These are phyloP conservation scores for Venustaconcha ellipsiformis DNA, from an alignment of 1,140 invertebrate species.

Conservation along the genomic window DNA sequence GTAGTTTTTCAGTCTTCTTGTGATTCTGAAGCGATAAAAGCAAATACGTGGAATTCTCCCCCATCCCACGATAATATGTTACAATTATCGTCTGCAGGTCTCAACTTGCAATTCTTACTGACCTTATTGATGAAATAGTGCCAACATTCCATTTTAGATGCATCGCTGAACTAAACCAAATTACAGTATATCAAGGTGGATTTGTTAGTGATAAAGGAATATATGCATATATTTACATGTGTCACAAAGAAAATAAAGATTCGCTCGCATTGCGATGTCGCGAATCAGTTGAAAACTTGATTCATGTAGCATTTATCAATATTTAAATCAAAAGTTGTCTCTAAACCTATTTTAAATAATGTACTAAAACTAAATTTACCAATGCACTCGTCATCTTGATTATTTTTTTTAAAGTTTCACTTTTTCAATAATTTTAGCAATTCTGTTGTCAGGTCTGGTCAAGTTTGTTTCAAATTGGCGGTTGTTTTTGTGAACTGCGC, in stretches of 20 bases:
- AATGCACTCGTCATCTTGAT: constrained; percentile 19
- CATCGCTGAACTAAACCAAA: no score
- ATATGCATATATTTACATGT: neutral
- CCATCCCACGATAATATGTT: no score
- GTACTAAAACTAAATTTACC: constrained; percentile 5
- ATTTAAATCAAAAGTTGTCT: neutral
- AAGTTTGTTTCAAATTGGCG: constrained; percentile 31
- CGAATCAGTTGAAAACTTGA: neutral
- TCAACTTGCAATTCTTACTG: no score
- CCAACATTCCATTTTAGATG: no score
- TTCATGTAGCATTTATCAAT: neutral
- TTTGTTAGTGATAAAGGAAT: neutral
- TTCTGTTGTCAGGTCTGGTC: constrained; percentile 17
- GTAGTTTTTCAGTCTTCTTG: no score
- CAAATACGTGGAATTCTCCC: no score
- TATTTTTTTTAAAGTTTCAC: neutral
- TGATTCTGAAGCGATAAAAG: no score
- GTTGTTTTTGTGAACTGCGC: constrained; percentile 23
- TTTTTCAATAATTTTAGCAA: neutral
- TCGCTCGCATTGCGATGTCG: neutral
- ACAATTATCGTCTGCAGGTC: no score
- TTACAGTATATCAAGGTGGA: no score
- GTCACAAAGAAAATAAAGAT: neutral
- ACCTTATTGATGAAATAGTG: no score
- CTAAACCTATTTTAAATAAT: no score